Evolutionary conservation across 2,797 vertebrate species (phyloP), one percentile per base, ranked within the genome.

Genomic region (Fringilla coelebs): DNA sequence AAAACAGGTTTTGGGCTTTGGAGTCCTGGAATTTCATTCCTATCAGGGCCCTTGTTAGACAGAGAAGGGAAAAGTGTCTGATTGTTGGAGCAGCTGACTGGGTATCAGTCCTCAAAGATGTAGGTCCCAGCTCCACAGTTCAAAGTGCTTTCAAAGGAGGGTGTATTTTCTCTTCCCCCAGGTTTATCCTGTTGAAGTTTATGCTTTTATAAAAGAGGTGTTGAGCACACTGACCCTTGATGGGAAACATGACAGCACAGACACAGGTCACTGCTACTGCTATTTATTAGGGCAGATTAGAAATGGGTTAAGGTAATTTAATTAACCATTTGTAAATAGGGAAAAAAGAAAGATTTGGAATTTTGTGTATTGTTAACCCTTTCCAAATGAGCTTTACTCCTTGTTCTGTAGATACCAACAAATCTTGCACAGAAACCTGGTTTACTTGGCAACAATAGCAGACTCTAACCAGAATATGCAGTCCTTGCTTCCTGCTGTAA

Each of bases 401-500:
- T 96, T 96, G 74, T 94, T 78, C 70, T 70, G 12, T 95, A 99
- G 99, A 98, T 99, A 99, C 97, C 99, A 99, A 98, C 99, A 99
- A 98, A 98, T 99, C 96, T 98, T 99, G 97, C 99, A 99, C 98
- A 98, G 99, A 98, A 99, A 99, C 94, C 97, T 99, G 92, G 99
- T 99, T 90, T 99, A 99, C 96, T 96, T 99, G 98, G 99, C 99
- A 85, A 99, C 99, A 31, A 99, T 99, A 96, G 99, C 99, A 40
- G 99, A 99, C 95, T 99, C 99, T 57, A 99, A 99, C 97, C 99
- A 99, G 98, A 99, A 99, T 97, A 99, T 99, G 98, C 99, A 99
- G 98, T 99, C 99, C 11, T 96, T 99, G 95, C 98, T 99, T 76
- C 99, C 99, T 43, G 99, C 99, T 29, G 99, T 99, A 98, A 98